phyloP scores from a whole-genome alignment of 2,113 vertebrate species.

The Naja naja region DNA sequence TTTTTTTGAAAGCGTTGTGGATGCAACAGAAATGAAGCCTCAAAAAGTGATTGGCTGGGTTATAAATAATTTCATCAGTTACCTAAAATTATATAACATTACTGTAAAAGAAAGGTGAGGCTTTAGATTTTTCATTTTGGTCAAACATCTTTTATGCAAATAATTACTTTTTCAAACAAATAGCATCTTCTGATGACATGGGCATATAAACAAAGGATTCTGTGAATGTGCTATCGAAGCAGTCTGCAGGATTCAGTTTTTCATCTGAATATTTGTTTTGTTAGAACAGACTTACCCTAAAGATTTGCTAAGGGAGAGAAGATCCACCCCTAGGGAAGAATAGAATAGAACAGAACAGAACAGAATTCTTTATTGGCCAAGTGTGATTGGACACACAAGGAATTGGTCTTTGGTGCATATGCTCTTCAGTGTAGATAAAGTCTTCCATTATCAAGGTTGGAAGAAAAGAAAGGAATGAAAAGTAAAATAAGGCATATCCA shows the following conservation, averaged over 20 bases:
- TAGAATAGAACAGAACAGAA: too few species aligned
- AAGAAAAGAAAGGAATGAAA: neutral
- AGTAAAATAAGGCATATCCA: neutral
- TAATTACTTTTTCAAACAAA: neutral
- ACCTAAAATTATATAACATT: slow-evolving; percentile 81
- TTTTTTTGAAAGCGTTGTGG: slow-evolving; percentile 85
- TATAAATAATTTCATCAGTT: slow-evolving; percentile 81
- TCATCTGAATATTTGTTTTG: neutral
- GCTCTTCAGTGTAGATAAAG: neutral
- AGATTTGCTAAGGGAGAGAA: neutral
- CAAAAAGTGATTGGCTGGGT: slow-evolving; percentile 92
- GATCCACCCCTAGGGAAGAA: neutral
- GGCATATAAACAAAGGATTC: neutral
- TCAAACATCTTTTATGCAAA: slow-evolving; percentile 25
- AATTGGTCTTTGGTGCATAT: too few species aligned
- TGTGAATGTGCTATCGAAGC: neutral
- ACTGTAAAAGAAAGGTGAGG: slow-evolving; percentile 87
- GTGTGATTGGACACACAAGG: too few species aligned
- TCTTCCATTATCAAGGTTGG: neutral
- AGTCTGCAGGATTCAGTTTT: neutral
- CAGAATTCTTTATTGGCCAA: too few species aligned
- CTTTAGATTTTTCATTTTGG: neutral
- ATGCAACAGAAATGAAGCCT: slow-evolving; percentile 79
- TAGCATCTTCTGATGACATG: neutral
- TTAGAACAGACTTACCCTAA: neutral